Evolutionary conservation across 2,888 invertebrate genomes (phyloP), one percentile per base, ranked within the genome.

Genomic region (Nymphalis urticae): DNA sequence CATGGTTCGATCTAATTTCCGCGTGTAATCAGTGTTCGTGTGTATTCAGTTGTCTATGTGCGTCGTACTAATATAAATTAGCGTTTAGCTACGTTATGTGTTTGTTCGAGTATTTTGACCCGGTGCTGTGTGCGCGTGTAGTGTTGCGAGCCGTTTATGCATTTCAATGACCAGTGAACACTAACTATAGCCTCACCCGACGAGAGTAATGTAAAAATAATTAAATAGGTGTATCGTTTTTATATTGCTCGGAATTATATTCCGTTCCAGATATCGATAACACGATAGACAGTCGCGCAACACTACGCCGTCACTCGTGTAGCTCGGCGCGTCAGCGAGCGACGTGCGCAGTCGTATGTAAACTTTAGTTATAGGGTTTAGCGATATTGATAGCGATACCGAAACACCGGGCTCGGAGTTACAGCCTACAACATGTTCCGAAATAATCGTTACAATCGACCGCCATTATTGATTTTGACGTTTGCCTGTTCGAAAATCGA

Each of bases 311-410:
- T 42, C 58, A 13, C 19, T 9, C n/a, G 19, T n/a, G 19, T 42
- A 58, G 58, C 42, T 17, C 36, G 42, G 10, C 58, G 58, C 6
- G 27, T 32, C 6, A 32, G 27, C 0, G 27, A 32, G 58, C n/a
- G 8, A 13, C 54, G 56, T 58, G 36, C 58, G 13, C 58, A 10
- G 10, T 8, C 1, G 6, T 42, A 10, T 19, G 36, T 58, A 58
- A 58, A 58, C 58, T 32, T 54, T 58, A 58, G 58, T 19, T 32
- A 21, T 58, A 58, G 58, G 58, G 42, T 13, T 42, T 58, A 58
- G 58, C 36, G 42, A 58, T 36, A 58, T 32, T 13, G 36, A 42
- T 58, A 58, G 58, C 42, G 36, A 42, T 42, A 58, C 58, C 56
- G 36, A 58, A n/a, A 19, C 36, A 19, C 19, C 17, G 27, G 24